Conservation (phyloP, 2,113 vertebrate genomes). For the Leucosticte australis region DNA sequence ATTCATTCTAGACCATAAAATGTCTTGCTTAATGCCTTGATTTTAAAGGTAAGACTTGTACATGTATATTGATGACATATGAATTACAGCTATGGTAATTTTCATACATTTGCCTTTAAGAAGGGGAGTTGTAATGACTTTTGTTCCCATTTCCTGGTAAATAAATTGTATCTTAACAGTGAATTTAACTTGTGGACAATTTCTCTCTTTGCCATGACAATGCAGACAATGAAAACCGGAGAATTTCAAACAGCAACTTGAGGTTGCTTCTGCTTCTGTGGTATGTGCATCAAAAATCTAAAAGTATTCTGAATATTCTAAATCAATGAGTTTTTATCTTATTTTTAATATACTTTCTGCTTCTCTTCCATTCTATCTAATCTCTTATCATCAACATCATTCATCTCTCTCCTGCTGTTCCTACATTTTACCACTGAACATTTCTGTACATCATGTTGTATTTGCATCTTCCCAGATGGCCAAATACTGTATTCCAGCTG, state of each 20-base stretch:
- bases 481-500: neutral
- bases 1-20: neutral
- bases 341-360: neutral
- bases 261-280: neutral
- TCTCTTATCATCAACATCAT: neutral
- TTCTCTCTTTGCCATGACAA: neutral
- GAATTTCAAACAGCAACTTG: neutral
- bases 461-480: neutral
- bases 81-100: neutral
- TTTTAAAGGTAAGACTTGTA: neutral
- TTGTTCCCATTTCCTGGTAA: neutral
- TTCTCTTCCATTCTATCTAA: neutral
- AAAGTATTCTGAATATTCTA: neutral
- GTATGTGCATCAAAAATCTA: neutral
- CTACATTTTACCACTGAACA: neutral
- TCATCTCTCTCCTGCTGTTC: neutral
- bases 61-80: neutral
- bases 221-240: neutral
- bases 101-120: neutral
- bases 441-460: neutral
- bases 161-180: neutral
- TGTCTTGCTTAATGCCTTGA: neutral
- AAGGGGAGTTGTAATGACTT: neutral
- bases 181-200: neutral
- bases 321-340: neutral